phyloP scores from a whole-genome alignment of 2,797 vertebrate species.

The Pristis pectinata region DNA sequence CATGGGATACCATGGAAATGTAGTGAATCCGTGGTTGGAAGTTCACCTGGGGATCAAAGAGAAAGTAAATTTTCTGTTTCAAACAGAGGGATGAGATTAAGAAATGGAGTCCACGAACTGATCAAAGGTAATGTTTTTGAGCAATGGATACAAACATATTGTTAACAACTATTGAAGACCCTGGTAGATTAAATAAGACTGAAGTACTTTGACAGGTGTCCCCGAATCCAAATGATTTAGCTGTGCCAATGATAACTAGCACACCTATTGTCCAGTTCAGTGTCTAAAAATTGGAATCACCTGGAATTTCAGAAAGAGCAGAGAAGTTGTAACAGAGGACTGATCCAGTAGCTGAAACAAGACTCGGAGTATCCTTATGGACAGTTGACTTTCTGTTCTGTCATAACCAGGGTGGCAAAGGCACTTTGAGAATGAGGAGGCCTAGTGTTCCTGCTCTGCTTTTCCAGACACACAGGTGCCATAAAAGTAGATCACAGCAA shows the following conservation, averaged over 20 bases:
- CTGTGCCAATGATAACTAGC: neutral
- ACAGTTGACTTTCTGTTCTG: too few species aligned
- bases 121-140: too few species aligned
- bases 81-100: neutral
- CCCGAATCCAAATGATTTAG: neutral
- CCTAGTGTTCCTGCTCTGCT: too few species aligned
- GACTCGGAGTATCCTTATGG: too few species aligned
- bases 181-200: neutral
- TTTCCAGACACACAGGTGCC: too few species aligned
- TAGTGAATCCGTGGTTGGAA: too few species aligned
- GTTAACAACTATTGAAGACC: neutral
- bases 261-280: neutral
- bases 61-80: neutral
- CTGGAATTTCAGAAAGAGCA: neutral
- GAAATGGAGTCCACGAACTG: neutral
- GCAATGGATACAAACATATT: neutral
- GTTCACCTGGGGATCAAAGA: too few species aligned
- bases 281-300: neutral
- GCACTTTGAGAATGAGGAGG: too few species aligned
- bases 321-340: neutral
- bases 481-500: too few species aligned
- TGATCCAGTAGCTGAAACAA: too few species aligned
- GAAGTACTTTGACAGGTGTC: neutral
- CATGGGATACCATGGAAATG: too few species aligned
- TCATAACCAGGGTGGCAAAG: too few species aligned